Percentiles rank a stretch among this genome's conserved stretches.
Conservation (phyloP, 2,113 vertebrate species). For the Athene cunicularia region DNA sequence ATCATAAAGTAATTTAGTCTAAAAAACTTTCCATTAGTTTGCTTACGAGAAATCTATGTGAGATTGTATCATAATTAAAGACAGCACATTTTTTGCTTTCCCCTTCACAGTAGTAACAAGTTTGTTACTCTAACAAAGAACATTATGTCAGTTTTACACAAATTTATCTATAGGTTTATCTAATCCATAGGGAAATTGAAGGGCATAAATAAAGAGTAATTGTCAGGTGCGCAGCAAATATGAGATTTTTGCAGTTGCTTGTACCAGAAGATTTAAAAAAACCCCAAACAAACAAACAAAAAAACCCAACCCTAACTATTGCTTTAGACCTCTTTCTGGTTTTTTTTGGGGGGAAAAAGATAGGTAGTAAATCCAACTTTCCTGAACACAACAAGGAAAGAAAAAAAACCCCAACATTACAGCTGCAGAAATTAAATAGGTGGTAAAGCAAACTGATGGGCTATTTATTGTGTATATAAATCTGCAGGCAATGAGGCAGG, state of each 20-base stretch:
- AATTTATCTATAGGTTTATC: background rate
- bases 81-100: background rate
- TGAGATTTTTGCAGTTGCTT: background rate
- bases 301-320: too few species aligned
- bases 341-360: background rate
- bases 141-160: background rate
- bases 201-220: background rate
- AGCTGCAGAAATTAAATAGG: background rate
- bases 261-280: background rate
- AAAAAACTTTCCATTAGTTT: background rate
- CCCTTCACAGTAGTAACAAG: background rate
- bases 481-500: background rate
- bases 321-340: background rate
- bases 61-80: background rate
- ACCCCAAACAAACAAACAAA: too few species aligned
- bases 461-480: background rate
- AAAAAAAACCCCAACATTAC: background rate
- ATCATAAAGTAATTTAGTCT: background rate
- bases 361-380: background rate
- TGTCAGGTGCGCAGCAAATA: background rate
- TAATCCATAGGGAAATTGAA: background rate
- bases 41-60: background rate
- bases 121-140: background rate
- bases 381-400: background rate
- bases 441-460: background rate